phyloP scores from a whole-genome alignment of 1,140 invertebrate species.

The Caenorhabditis inopinata region DNA sequence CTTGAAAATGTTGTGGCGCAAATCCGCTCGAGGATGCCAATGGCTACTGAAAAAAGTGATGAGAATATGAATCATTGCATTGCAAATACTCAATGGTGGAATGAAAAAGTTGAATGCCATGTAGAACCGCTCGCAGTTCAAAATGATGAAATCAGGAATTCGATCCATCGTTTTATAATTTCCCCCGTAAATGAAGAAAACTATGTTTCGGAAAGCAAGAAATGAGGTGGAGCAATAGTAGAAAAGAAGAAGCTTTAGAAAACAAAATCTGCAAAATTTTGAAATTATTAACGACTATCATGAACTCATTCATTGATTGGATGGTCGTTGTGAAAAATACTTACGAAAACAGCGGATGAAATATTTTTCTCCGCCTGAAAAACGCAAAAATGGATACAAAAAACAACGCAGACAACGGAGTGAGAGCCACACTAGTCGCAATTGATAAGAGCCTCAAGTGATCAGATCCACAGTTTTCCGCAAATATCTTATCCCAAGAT shows the following conservation, averaged over 20 bases:
- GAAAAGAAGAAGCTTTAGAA: not conserved
- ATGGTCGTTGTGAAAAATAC: not conserved
- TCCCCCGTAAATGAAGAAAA: not conserved
- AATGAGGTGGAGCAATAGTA: not conserved
- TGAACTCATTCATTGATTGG: not conserved
- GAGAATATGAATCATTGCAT: not conserved
- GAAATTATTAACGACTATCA: no score
- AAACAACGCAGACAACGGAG: not conserved
- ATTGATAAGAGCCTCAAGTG: not conserved
- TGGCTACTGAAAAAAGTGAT: not conserved
- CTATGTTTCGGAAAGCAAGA: not conserved
- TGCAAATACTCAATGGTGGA: not conserved
- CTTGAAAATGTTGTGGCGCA: not conserved
- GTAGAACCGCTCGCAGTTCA: not conserved
- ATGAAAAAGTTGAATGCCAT: conserved; percentile 8
- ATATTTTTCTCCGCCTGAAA: not conserved
- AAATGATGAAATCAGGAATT: not conserved
- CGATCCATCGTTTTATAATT: not conserved
- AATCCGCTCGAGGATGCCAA: not conserved
- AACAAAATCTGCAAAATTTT: conserved; percentile 7
- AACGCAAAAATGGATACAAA: not conserved
- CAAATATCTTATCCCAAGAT: conserved; percentile 9
- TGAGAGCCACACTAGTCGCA: not conserved
- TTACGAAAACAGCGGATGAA: conserved; percentile 13
- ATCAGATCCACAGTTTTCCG: not conserved